Evolutionary conservation across 2,797 vertebrate species (phyloP).

Genomic region (Sebastes itinus): DNA sequence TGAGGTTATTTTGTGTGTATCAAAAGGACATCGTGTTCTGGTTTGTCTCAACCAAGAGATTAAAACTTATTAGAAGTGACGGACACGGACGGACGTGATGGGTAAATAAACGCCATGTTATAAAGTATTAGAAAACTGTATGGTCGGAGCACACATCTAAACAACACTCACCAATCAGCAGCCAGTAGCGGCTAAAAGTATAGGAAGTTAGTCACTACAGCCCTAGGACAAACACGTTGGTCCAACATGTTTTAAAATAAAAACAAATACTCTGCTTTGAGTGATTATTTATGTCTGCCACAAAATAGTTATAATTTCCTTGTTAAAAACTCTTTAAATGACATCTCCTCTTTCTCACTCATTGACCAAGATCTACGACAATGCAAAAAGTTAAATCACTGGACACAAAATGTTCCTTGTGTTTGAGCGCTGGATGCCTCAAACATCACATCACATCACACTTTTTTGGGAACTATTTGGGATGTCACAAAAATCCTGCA

Average conservation of each 20-base stretch:
- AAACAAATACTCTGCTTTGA: not conserved
- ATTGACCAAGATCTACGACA: not conserved
- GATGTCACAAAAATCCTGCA: not conserved
- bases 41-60: too few relatives aligned
- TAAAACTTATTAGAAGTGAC: too few relatives aligned
- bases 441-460: not conserved
- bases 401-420: not conserved
- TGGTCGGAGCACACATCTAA: too few relatives aligned
- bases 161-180: too few relatives aligned
- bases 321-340: not conserved
- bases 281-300: not conserved
- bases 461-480: not conserved
- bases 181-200: too few relatives aligned
- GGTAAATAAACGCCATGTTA: too few relatives aligned
- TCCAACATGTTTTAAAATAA: too few relatives aligned
- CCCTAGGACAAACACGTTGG: rapidly evolving
- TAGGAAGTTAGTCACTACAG: too few relatives aligned
- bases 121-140: too few relatives aligned
- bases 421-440: not conserved
- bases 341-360: not conserved
- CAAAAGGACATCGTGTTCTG: too few relatives aligned
- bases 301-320: not conserved
- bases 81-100: too few relatives aligned
- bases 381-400: not conserved
- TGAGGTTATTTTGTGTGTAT: too few relatives aligned